Base-by-base conservation (phyloP, 2,113 vertebrate species). In the Amazona vittata region DNA sequence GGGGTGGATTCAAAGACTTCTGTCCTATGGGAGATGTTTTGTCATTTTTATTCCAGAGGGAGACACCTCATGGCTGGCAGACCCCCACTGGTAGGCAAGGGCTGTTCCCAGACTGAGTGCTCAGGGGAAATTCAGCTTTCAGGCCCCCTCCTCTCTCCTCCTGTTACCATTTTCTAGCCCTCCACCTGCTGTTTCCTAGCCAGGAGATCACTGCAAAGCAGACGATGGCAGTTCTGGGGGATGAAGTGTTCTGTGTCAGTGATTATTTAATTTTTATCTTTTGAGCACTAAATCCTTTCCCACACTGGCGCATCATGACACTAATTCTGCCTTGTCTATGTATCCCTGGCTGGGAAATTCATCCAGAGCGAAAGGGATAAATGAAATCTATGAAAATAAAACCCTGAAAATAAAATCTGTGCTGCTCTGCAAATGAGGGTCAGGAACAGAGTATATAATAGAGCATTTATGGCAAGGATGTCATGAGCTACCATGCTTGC, bases 241-340 rank as follows among this genome's bases (percentile, higher is more conserved):
- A 22, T 20, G 49, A 65, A 31, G 37, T 70, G 39, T 39, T 86
- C 69, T 52, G 50, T 21, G 5, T 25, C 18, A 76, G 83, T 2
- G 3, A 78, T 39, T 59, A 74, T 55, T 55, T 55, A 17, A 26
- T 71, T 90, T 93, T 81, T 82, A 64, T 86, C 73, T 68, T 20
- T 63, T 80, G 28, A 92, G 16, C 64, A 60, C 80, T 90, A 93
- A 95, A 86, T 84, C 50, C 50, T 89, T 83, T 74, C 78, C 83
- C 60, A 47, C 35, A 31, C 6, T 43, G 59, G n/a, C 47, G 55
- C 49, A 63, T 80, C 33, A n/a, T 68, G 46, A 73, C 29, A 31
- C 43, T 68, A 64, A 89, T 95, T 93, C 76, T 81, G 47, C 50
- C 60, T 86, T 85, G 83, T 78, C 82, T 73, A 4, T 31, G n/a